phyloP scores from a whole-genome alignment of 2,113 vertebrate genomes.

The Gasterosteus aculeatus region DNA sequence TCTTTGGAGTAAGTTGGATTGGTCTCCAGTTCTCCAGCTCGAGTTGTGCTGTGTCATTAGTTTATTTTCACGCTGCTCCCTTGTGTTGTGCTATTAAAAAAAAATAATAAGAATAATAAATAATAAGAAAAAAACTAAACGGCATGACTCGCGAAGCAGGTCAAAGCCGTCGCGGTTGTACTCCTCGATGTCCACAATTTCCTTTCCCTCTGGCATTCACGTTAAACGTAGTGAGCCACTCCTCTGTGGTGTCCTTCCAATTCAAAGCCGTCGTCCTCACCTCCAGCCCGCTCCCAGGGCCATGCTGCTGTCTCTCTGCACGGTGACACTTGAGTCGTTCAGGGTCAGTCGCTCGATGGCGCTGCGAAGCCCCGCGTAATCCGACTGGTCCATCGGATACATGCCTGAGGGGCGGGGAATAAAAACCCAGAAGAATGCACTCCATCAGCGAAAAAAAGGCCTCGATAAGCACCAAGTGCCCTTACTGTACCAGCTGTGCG shows the following conservation, averaged over 20 bases:
- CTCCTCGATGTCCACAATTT: background rate
- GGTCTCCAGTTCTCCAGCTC: background rate
- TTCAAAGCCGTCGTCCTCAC: conserved; percentile 73
- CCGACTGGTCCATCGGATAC: conserved; percentile 94
- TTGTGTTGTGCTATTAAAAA: background rate
- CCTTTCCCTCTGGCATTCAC: background rate
- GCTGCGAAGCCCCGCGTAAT: conserved; percentile 90
- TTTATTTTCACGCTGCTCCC: background rate
- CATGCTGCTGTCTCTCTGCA: conserved; percentile 92
- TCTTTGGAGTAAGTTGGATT: background rate
- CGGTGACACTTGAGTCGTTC: conserved; percentile 94
- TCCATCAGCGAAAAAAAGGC: conserved; percentile 17
- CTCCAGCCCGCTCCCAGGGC: conserved; percentile 97
- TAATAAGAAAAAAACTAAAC: background rate
- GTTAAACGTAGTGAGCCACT: background rate
- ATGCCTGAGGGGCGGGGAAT: conserved; percentile 81
- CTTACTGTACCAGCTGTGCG: conserved; percentile 11
- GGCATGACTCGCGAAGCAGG: too few relatives aligned
- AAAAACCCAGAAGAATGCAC: conserved; percentile 7
- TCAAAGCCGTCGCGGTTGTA: background rate
- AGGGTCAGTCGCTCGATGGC: conserved; percentile 93
- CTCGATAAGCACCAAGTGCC: conserved; percentile 23
- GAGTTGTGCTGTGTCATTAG: background rate
- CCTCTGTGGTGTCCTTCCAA: conserved; percentile 1
- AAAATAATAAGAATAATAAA: too few relatives aligned